Percentiles rank a stretch among this genome's conserved stretches.
phyloP scores from a whole-genome alignment of 2,113 vertebrate species.

The Ammodytes dubius region DNA sequence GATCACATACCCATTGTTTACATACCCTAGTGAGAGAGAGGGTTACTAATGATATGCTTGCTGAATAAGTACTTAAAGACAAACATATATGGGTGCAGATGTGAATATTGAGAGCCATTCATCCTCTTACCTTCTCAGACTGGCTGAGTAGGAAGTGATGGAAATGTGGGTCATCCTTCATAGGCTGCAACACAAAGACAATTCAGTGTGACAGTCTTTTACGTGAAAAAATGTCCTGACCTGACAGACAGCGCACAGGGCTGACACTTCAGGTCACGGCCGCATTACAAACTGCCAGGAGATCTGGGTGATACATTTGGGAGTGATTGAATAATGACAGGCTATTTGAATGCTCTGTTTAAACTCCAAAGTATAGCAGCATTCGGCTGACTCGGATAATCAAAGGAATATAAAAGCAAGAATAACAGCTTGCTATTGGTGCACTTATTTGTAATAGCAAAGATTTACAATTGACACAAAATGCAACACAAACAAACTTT shows the following conservation, averaged over 20 bases:
- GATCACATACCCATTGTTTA: too few relatives aligned
- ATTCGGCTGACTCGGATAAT: background rate
- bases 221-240: slow-evolving; percentile 9
- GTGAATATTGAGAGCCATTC: slow-evolving; percentile 13
- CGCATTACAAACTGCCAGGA: background rate
- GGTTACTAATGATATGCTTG: too few relatives aligned
- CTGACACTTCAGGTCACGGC: background rate
- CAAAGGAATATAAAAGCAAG: background rate
- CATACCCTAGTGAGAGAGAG: too few relatives aligned
- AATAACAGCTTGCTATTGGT: background rate
- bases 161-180: slow-evolving; percentile 97
- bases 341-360: too few relatives aligned
- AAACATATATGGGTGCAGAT: background rate
- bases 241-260: background rate
- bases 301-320: background rate
- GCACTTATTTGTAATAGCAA: background rate
- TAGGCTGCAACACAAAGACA: slow-evolving; percentile 89
- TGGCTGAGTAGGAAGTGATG: slow-evolving; percentile 98
- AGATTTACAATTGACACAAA: background rate
- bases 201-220: slow-evolving; percentile 57
- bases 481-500: too few relatives aligned
- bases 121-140: slow-evolving; percentile 94
- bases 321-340: background rate
- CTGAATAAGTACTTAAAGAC: background rate
- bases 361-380: background rate